Conservation (phyloP, 2,888 invertebrate species). For the Agrochola lychnidis region DNA sequence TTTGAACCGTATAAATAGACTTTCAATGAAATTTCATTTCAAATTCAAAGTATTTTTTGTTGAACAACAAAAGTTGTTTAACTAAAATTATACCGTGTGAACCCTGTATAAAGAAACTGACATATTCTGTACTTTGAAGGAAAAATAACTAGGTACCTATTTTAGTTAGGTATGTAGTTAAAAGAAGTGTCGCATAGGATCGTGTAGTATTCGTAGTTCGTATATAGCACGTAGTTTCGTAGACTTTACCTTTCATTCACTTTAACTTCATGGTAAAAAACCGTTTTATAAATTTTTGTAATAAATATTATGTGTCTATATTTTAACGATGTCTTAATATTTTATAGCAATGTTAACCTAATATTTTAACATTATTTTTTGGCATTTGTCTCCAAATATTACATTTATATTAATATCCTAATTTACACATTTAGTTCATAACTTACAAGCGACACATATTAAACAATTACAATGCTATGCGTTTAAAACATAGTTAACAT, state of each 20-base stretch:
- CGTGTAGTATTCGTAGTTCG: neutral
- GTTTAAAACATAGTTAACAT: constrained; percentile 58
- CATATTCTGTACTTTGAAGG: neutral
- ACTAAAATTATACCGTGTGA: no score
- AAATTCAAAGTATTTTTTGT: no score
- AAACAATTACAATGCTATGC: constrained; percentile 47
- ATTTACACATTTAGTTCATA: constrained; percentile 43
- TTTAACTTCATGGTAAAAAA: neutral
- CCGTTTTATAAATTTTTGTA: neutral
- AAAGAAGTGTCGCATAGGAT: neutral
- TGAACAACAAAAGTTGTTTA: no score
- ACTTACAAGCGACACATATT: constrained; percentile 41
- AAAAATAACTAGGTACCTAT: neutral
- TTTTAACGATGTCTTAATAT: neutral
- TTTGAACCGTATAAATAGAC: no score
- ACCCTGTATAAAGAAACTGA: neutral
- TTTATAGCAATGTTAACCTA: constrained; percentile 10
- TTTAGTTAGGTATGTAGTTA: no score
- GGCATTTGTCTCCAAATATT: constrained; percentile 39
- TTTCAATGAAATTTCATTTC: no score
- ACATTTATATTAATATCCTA: constrained; percentile 11
- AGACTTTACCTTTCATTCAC: neutral
- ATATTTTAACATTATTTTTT: constrained; percentile 22
- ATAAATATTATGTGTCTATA: neutral
- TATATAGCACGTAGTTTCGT: neutral